Percentiles rank a stretch among this genome's conserved stretches.
Conservation (phyloP, 2,888 invertebrate genomes). For the Epinotia brunnichana region DNA sequence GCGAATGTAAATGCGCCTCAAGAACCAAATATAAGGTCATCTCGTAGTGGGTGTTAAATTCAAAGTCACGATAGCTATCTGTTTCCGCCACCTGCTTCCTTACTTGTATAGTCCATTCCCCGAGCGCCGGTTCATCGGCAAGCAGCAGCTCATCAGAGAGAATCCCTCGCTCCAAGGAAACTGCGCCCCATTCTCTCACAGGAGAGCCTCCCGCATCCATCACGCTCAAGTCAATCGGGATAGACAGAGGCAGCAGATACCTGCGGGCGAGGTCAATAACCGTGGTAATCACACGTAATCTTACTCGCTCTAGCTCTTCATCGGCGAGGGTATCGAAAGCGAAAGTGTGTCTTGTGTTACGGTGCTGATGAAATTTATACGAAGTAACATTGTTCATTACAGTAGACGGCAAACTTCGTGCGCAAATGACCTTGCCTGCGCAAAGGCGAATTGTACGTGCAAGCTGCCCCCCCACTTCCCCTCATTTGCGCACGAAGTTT, state of each 20-base stretch:
- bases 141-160: slow-evolving; percentile 89
- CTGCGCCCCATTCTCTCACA: slow-evolving; percentile 90
- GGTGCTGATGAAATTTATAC: slow-evolving; percentile 48
- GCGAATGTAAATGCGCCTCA: slow-evolving; percentile 28
- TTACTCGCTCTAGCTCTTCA: slow-evolving; percentile 68
- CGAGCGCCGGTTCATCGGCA: slow-evolving; percentile 92
- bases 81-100: slow-evolving; percentile 35
- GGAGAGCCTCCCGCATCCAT: slow-evolving; percentile 86
- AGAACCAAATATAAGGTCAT: slow-evolving; percentile 52
- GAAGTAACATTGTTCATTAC: slow-evolving; percentile 38
- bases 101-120: slow-evolving; percentile 92
- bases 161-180: slow-evolving; percentile 88
- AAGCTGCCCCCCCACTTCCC: no score
- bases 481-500: no score
- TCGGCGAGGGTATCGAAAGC: slow-evolving; percentile 70
- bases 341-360: slow-evolving; percentile 72
- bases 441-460: no score
- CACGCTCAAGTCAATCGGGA: slow-evolving; percentile 70
- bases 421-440: no score
- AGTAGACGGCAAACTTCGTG: no score
- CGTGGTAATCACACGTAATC: slow-evolving; percentile 74
- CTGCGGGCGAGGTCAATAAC: slow-evolving; percentile 69
- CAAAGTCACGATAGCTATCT: slow-evolving; percentile 44
- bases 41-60: slow-evolving; percentile 48
- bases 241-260: slow-evolving; percentile 72